Evolutionary conservation across 2,797 vertebrate species (phyloP).

Genomic region (Lateolabrax maculatus): DNA sequence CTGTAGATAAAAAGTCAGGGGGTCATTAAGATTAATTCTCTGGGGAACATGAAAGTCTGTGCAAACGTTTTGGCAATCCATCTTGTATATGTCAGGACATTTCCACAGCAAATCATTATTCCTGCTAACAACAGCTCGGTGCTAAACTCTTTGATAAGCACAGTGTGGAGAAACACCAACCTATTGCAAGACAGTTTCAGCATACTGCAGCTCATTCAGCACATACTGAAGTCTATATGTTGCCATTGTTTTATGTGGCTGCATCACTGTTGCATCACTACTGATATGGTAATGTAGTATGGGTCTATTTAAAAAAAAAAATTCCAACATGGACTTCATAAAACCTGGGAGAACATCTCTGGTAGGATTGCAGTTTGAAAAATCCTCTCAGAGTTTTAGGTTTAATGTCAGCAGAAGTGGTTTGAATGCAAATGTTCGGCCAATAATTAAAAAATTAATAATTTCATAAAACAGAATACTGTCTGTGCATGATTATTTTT

Average conservation of each 20-base stretch:
- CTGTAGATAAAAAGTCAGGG: background rate
- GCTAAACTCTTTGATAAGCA: slow-evolving; percentile 1
- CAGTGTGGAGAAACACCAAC: background rate
- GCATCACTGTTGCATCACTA: slow-evolving; percentile 30
- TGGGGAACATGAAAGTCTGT: background rate
- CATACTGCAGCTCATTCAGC: slow-evolving; percentile 5
- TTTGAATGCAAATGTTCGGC: background rate
- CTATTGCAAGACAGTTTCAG: slow-evolving; percentile 26
- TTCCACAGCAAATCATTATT: background rate
- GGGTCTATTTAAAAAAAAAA: background rate
- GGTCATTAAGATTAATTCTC: background rate
- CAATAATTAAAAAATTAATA: too few species aligned
- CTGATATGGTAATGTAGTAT: background rate
- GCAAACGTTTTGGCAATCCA: background rate
- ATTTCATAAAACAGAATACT: background rate
- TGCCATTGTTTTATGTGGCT: slow-evolving; percentile 17
- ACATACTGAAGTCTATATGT: slow-evolving; percentile 3
- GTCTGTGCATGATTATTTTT: background rate
- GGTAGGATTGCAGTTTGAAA: background rate
- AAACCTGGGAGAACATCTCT: background rate
- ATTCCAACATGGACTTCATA: background rate
- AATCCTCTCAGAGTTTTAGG: background rate
- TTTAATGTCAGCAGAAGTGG: background rate
- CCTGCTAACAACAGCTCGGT: background rate
- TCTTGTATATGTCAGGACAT: background rate